A percentile compares a stretch with the other conserved stretches of the same genome.
Conservation (phyloP, 2,888 invertebrate species). For the Invenusta paracnida region DNA sequence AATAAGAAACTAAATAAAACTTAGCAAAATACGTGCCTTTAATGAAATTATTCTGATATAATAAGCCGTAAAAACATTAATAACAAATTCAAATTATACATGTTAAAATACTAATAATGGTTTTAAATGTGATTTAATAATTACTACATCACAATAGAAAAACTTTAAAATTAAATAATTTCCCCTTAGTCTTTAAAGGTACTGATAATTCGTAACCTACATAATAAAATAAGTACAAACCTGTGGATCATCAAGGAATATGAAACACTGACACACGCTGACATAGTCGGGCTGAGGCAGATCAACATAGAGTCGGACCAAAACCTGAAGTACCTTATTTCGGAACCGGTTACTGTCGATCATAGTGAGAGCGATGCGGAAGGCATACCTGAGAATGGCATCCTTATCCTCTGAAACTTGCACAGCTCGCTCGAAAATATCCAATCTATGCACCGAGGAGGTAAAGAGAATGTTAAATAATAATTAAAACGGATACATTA, state of each 20-base stretch:
- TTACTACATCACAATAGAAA: no score
- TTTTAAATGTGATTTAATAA: no score
- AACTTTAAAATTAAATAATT: no score
- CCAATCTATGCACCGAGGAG: slow-evolving; percentile 70
- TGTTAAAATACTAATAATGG: no score
- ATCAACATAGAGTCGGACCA: slow-evolving; percentile 40
- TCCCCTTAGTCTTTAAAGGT: no score
- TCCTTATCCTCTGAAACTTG: slow-evolving; percentile 68
- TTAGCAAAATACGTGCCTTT: no score
- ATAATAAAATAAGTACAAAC: no score
- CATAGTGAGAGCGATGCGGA: slow-evolving; percentile 36
- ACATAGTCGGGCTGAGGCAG: slow-evolving; percentile 43
- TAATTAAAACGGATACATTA: not conserved
- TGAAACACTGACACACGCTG: slow-evolving; percentile 72
- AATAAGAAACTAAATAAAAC: no score
- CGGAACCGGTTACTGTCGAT: slow-evolving; percentile 39
- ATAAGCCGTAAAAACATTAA: no score
- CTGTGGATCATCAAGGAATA: slow-evolving; percentile 86
- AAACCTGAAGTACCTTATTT: slow-evolving; percentile 32
- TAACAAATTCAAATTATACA: no score
- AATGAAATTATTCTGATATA: no score
- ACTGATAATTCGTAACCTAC: no score
- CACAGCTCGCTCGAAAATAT: slow-evolving; percentile 86
- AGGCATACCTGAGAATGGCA: slow-evolving; percentile 42
- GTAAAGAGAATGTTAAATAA: not conserved